Evolutionary conservation across 2,888 invertebrate genomes (phyloP).

Genomic region (Heliconius hortense): DNA sequence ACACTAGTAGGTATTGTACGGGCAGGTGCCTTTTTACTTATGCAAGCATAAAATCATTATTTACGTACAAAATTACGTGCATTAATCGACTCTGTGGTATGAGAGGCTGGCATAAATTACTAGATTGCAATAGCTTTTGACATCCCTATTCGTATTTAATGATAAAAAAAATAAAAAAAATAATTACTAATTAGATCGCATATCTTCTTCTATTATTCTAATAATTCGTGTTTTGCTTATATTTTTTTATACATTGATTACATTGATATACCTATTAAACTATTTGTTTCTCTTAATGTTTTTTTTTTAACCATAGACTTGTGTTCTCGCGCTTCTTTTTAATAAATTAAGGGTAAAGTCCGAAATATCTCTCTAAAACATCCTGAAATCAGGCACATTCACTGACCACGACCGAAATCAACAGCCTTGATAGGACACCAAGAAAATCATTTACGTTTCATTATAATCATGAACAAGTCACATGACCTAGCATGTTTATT

Average conservation of each 20-base stretch:
- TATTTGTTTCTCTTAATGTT: background rate
- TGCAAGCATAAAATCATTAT: constrained; percentile 76
- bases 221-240: background rate
- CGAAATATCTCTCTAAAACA: background rate
- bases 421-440: background rate
- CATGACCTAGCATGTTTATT: constrained; percentile 24
- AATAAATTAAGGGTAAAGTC: background rate
- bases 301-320: background rate
- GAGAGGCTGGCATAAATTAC: constrained; percentile 47
- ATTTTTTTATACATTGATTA: background rate
- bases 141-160: constrained; percentile 5
- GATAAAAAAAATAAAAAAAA: background rate
- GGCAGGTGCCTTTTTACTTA: constrained; percentile 71
- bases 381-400: background rate
- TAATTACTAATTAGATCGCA: background rate
- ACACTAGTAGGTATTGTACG: constrained; percentile 54
- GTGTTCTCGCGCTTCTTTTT: background rate
- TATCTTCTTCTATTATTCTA: background rate
- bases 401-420: constrained; percentile 1
- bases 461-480: background rate
- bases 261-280: background rate
- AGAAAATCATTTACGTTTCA: background rate
- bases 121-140: constrained; percentile 12
- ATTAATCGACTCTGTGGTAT: constrained; percentile 52
- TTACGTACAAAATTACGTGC: constrained; percentile 73